These are phyloP conservation scores for Geotrypetes seraphini DNA, from an alignment of 2,797 vertebrate genomes.

Conservation along the genomic window DNA sequence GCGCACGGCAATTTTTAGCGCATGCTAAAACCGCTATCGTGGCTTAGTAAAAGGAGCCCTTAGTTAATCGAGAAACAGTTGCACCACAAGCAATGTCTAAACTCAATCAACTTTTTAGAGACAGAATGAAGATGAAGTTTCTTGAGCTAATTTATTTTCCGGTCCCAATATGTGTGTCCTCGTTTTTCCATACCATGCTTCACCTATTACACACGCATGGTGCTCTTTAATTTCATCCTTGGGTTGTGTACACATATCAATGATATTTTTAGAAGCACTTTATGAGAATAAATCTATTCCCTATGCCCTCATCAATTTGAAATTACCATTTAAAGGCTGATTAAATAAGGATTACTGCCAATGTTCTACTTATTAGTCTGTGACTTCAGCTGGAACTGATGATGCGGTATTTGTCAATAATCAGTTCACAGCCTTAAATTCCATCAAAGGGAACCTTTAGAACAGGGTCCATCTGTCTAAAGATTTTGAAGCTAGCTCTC, in stretches of 20 bases:
- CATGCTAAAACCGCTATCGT: too few species aligned
- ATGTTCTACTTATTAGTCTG: slow-evolving; percentile 70
- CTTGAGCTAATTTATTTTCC: too few species aligned
- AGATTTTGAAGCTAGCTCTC: slow-evolving; percentile 40
- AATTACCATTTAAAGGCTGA: slow-evolving; percentile 71
- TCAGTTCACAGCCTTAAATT: slow-evolving; percentile 55
- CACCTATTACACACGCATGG: slow-evolving; percentile 19
- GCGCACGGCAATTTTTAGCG: too few species aligned
- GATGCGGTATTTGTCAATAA: slow-evolving; percentile 67
- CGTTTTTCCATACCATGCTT: slow-evolving; percentile 14
- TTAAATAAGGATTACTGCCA: slow-evolving; percentile 72
- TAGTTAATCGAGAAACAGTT: too few species aligned
- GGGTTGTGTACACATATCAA: slow-evolving; percentile 32
- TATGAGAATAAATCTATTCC: slow-evolving; percentile 59
- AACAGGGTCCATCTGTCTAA: slow-evolving; percentile 49
- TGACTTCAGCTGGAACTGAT: slow-evolving; percentile 65
- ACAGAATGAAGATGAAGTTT: too few species aligned
- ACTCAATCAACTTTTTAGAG: too few species aligned
- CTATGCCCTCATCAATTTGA: slow-evolving; percentile 60
- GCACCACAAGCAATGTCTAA: too few species aligned
- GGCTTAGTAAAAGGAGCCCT: too few species aligned
- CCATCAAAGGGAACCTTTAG: slow-evolving; percentile 43
- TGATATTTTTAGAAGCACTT: slow-evolving; percentile 57
- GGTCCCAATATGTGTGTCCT: too few species aligned
- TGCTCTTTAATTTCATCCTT: slow-evolving; percentile 48